Percentiles rank a stretch among this genome's conserved stretches.
Evolutionary conservation across 2,888 invertebrate genomes (phyloP).

Genomic region (Zygaena filipendulae): DNA sequence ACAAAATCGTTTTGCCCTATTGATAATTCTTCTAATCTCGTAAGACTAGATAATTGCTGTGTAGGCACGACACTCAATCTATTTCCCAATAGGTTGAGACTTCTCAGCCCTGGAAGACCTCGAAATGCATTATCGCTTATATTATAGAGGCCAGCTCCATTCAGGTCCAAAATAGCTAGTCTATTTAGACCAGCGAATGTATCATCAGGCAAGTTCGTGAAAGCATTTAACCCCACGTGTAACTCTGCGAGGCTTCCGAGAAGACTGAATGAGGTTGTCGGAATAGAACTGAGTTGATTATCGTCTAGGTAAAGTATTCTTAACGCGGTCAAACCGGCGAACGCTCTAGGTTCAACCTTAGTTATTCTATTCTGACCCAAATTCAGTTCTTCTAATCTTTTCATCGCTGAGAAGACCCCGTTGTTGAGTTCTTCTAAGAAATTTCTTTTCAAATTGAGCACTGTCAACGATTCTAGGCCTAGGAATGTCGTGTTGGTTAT

Average conservation of each 20-base stretch:
- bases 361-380: constrained; percentile 87
- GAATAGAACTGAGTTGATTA: constrained; percentile 82
- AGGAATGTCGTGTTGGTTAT: constrained; percentile 83
- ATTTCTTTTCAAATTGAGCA: constrained; percentile 84
- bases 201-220: constrained; percentile 79
- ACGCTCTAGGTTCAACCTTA: constrained; percentile 80
- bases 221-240: constrained; percentile 85
- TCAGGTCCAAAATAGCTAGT: constrained; percentile 80
- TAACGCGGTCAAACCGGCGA: constrained; percentile 79
- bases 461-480: constrained; percentile 80
- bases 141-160: constrained; percentile 82
- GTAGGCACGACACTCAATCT: constrained; percentile 80
- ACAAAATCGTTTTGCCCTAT: constrained; percentile 87
- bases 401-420: constrained; percentile 78
- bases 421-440: constrained; percentile 82
- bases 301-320: constrained; percentile 86
- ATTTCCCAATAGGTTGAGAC: constrained; percentile 84
- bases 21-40: constrained; percentile 81
- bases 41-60: constrained; percentile 74
- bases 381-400: constrained; percentile 85
- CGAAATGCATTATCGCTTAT: constrained; percentile 81
- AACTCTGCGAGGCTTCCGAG: constrained; percentile 84
- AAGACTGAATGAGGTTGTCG: constrained; percentile 77
- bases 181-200: constrained; percentile 82
- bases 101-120: constrained; percentile 80